Base-by-base conservation (phyloP, 2,113 vertebrate species). In the Odobenus rosmarus region DNA sequence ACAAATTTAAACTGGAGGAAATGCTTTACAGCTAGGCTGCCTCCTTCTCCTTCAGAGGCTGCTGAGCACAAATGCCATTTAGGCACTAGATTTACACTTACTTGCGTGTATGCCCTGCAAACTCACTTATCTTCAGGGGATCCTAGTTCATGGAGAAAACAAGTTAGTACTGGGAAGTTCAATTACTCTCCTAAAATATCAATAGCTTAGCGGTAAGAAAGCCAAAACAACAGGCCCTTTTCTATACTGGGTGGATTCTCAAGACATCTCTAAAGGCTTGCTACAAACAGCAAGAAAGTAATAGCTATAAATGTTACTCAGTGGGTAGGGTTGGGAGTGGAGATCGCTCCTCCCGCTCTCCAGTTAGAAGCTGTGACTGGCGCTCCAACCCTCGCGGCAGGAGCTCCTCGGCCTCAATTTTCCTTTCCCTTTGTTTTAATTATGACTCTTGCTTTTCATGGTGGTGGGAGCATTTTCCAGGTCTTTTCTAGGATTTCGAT, bases 181-280 rank as follows among this genome's bases (percentile, higher is more conserved):
- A 99, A 96, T 98, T 98, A 98, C 96, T 98, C 98, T 98, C 95
- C 96, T 98, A 98, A 99, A 98, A 98, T 98, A 98, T 98, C 99
- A 99, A 98, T 99, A 98, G 99, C 99, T 99, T 98, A 99, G 98
- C 97, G 97, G 98, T 98, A 99, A 99, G 97, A 98, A 98, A 98
- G 97, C 72, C 96, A 97, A 98, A 99, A 98, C 98, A 99, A 98
- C 98, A 99, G 98, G 98, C 98, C 97, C 98, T 98, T 99, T 99
- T 98, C 98, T 99, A 98, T 99, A 99, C 98, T 98, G 99, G 99
- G 98, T 99, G 98, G 97, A 98, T 99, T 99, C 99, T 99, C 98
- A 98, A 99, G 99, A 98, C 72, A 97, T 99, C 98, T 98, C 98
- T 98, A 99, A 99, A 99, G 97, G 90, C 79, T 98, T 97, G 92